Conservation (phyloP, 2,797 vertebrate genomes). For the Holocentrus rufus region DNA sequence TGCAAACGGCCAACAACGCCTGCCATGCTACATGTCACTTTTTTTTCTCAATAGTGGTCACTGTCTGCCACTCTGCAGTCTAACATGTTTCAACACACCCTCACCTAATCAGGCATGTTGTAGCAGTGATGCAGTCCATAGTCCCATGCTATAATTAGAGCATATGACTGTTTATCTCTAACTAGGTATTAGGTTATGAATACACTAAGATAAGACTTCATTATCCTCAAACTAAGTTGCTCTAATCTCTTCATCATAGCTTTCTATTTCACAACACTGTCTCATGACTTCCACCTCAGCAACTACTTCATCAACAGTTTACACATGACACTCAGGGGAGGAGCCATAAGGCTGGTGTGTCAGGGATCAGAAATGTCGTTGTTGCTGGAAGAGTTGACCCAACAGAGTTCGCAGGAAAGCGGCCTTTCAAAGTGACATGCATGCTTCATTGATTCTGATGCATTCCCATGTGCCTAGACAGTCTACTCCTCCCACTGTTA, state of each 20-base stretch:
- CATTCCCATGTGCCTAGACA: slow-evolving; percentile 31
- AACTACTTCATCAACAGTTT: slow-evolving; percentile 16
- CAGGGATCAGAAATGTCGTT: slow-evolving; percentile 46
- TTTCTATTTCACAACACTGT: slow-evolving; percentile 20
- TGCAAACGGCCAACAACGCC: too few species aligned
- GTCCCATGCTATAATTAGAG: slow-evolving; percentile 4
- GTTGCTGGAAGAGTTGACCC: slow-evolving; percentile 36
- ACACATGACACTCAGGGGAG: slow-evolving; percentile 4
- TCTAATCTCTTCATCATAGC: slow-evolving; percentile 1
- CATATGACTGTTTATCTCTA: slow-evolving; percentile 12
- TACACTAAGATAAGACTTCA: neutral
- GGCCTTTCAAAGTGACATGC: neutral
- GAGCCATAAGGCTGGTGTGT: slow-evolving; percentile 10
- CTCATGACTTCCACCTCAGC: slow-evolving; percentile 24
- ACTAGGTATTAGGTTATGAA: neutral
- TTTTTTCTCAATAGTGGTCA: neutral
- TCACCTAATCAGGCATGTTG: neutral
- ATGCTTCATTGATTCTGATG: slow-evolving; percentile 43
- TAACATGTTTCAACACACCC: slow-evolving; percentile 33
- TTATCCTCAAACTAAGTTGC: neutral
- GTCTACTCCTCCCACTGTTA: slow-evolving; percentile 54
- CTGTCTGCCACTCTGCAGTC: neutral
- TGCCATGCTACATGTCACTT: too few species aligned
- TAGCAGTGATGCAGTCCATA: too few species aligned
- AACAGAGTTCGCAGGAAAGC: slow-evolving; percentile 24